Conservation (phyloP, 2,888 invertebrate genomes). For the Drosophila nigritarsus region DNA sequence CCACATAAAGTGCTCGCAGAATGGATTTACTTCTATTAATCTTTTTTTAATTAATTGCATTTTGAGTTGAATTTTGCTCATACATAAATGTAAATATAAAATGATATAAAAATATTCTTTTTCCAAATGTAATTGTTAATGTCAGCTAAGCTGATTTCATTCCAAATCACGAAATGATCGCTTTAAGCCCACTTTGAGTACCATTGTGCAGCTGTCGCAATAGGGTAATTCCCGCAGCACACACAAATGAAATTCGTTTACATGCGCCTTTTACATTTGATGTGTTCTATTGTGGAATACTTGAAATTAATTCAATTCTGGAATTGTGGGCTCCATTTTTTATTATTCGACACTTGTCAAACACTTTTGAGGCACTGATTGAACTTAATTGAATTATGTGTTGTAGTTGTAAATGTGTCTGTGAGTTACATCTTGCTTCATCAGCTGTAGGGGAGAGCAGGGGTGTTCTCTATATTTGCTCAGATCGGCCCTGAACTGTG, state of each 20-base stretch:
- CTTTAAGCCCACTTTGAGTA: background rate
- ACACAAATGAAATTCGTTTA: background rate
- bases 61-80: background rate
- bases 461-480: conserved; percentile 2
- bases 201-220: background rate
- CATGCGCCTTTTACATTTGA: background rate
- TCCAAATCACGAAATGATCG: background rate
- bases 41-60: background rate
- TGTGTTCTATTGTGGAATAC: conserved; percentile 20
- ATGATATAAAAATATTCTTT: background rate
- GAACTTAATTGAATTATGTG: conserved; percentile 71
- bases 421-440: conserved; percentile 55
- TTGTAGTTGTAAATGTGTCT: conserved; percentile 1
- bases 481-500: conserved; percentile 51
- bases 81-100: background rate
- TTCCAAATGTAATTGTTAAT: background rate
- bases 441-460: background rate
- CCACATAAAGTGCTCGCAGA: background rate
- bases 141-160: background rate
- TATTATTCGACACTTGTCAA: conserved; percentile 68
- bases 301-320: conserved; percentile 48
- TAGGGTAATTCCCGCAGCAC: conserved; percentile 6
- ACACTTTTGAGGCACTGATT: conserved; percentile 68
- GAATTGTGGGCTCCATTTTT: conserved; percentile 40
- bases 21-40: background rate